phyloP scores from a whole-genome alignment of 2,113 vertebrate species.

The Bostrychus sinensis region DNA sequence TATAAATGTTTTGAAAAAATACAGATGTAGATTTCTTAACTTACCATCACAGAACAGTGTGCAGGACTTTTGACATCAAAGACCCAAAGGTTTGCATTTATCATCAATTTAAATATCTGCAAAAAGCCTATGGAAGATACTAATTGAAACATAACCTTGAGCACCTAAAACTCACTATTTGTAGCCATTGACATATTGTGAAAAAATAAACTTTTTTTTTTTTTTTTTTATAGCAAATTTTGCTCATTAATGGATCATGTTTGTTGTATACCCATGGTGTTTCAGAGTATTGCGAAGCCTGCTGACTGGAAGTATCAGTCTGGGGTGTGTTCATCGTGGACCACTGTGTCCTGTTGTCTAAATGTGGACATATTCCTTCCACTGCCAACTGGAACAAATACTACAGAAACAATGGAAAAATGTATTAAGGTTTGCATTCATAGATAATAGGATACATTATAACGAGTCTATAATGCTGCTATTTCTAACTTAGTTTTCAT shows the following conservation, averaged over 20 bases:
- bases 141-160: no score
- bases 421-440: constrained; percentile 81
- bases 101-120: not conserved
- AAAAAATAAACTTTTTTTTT: no score
- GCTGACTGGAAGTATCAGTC: constrained; percentile 95
- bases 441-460: not conserved
- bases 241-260: not conserved
- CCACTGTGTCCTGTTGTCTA: constrained; percentile 83
- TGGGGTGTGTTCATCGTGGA: constrained; percentile 85
- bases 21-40: constrained; percentile 74
- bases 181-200: no score
- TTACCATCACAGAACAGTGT: constrained; percentile 82
- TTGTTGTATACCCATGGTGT: constrained; percentile 11
- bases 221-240: not conserved
- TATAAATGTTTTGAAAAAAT: not conserved
- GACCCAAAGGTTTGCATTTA: constrained; percentile 86
- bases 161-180: no score
- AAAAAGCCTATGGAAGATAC: no score
- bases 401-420: constrained; percentile 75
- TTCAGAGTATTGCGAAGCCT: constrained; percentile 88
- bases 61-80: constrained; percentile 87
- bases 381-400: constrained; percentile 69
- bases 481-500: constrained; percentile 35
- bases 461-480: not conserved
- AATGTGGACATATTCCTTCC: constrained; percentile 87